Conservation (phyloP, 2,888 invertebrate species). For the Drosophila histrio region DNA sequence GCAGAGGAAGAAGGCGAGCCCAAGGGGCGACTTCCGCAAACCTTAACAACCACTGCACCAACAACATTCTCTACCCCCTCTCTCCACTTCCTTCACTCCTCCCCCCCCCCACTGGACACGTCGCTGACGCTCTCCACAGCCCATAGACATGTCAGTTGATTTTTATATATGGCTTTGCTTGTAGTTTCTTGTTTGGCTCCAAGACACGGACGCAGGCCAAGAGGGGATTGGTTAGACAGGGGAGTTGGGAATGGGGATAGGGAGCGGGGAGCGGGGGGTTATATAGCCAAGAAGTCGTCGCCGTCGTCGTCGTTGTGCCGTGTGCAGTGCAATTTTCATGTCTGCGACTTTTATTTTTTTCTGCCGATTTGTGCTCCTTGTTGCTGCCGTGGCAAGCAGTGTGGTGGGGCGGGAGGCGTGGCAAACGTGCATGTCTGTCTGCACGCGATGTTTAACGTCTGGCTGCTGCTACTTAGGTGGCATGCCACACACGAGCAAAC, state of each 20-base stretch:
- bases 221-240: background rate
- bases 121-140: constrained; percentile 14
- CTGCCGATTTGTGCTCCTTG: background rate
- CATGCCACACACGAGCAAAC: background rate
- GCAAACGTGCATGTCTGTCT: constrained; percentile 44
- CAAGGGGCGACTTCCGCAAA: constrained; percentile 46
- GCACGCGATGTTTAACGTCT: constrained; percentile 77
- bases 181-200: constrained; percentile 48
- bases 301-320: constrained; percentile 12
- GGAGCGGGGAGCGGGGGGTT: background rate
- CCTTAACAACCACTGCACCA: constrained; percentile 31
- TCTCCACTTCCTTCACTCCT: background rate
- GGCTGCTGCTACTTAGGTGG: constrained; percentile 58
- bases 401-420: background rate
- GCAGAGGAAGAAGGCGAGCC: background rate
- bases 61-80: background rate
- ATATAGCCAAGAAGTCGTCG: constrained; percentile 37
- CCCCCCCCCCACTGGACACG: background rate
- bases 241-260: background rate
- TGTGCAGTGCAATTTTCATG: constrained; percentile 55
- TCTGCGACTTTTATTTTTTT: constrained; percentile 34
- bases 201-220: background rate
- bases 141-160: constrained; percentile 54
- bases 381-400: background rate
- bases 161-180: constrained; percentile 55